Base-by-base conservation (phyloP, 2,797 vertebrate species). In the Cyclopterus lumpus region DNA sequence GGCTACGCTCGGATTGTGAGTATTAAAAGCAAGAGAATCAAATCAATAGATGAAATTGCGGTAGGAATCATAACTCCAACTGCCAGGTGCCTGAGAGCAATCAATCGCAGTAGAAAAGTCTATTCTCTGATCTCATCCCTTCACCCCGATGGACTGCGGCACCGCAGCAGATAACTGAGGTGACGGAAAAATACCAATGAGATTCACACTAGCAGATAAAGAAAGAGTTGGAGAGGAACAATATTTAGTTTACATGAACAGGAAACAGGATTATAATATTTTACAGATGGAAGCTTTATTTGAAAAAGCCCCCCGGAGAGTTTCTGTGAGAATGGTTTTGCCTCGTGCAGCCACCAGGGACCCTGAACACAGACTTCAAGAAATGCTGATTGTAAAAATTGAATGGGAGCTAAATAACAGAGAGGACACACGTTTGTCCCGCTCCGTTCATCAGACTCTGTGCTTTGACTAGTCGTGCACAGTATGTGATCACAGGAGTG, bases 11-110 rank as follows among this genome's bases (percentile, higher is more conserved):
- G 1, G 26, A 76, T 40, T 75, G 67, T 54, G 67, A 71, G 80
- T 80, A 80, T 80, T 79, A 80, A 87, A 84, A 79, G 60, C 71
- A 28, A 14, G 74, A 81, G 79, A 84, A 86, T 89, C 71, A 82
- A 83, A 87, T 88, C 77, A 80, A 76, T 59, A 73, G 76, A 88
- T 77, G 60, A 83, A 81, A 83, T 84, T 84, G 66, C 68, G 73
- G 81, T 28, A 30, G 63, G 67, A 83, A 68, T 81, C 42, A 73
- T 77, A 76, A 80, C 44, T 82, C 65, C 34, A n/a, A 60, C 78
- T 86, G 73, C 67, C 77, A 75, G 61, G 73, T 34, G 58, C 59
- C 16, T 60, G 71, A 83, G 63, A 80, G 75, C 73, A 81, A 87
- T 91, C 88, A 81, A 84, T 90, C 84, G 80, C 20, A 24, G 58